Base-by-base conservation (phyloP, 1,140 invertebrate species). In the Sminthurinus signatus region DNA sequence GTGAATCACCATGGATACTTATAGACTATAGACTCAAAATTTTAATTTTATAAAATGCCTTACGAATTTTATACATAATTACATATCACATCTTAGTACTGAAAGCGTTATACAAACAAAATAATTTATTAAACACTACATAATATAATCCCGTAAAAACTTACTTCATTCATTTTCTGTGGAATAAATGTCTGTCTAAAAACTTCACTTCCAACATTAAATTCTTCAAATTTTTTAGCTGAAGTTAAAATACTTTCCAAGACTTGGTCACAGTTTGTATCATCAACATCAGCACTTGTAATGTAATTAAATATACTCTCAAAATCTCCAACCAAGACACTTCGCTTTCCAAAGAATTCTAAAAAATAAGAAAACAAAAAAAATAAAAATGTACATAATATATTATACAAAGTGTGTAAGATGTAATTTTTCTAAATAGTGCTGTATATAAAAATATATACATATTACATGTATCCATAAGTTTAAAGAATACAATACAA, bases 131-230 rank as follows among this genome's bases (percentile, higher is more conserved):
- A n/a, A n/a, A n/a, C n/a, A n/a, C n/a, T n/a, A n/a, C n/a, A n/a
- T n/a, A n/a, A n/a, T n/a, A n/a, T n/a, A n/a, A n/a, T n/a, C n/a
- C n/a, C n/a, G n/a, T n/a, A n/a, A n/a, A 36, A 17, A 25, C 29
- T 32, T 31, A 92, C 91, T 80, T 98, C 88, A 71, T 86, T 87
- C n/a, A 99, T 80, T 67, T 88, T 87, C 77, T 96, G 88, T 23
- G 96, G 96, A 76, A 99, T 98, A 74, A 86, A 98, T 14, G 87
- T 84, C 75, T 93, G 85, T 74, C 96, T 94, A 77, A 99, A 99
- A 31, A 97, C 90, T 77, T 93, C 84, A 70, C 89, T 87, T 65
- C 91, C 81, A 48, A 84, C 83, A 68, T 85, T 78, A 56, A 85
- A 80, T 54, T 83, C 78, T 67, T 82, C 80, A 64, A 80, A 78